Evolutionary conservation across 2,888 invertebrate species (phyloP), one percentile per base, ranked within the genome.

Genomic region (Bembecia ichneumoniformis): DNA sequence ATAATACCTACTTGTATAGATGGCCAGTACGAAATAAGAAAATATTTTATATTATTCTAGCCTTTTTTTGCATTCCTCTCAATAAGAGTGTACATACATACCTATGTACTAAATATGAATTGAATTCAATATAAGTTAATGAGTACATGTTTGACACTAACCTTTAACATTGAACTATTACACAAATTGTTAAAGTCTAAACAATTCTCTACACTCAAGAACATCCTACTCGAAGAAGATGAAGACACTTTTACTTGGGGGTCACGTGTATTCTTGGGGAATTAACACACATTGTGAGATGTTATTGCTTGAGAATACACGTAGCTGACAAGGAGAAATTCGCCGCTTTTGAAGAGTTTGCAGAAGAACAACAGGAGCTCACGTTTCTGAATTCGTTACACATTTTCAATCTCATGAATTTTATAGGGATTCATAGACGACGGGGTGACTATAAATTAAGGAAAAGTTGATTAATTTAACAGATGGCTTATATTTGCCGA

Each of bases 251-350:
- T 66, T 64, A 91, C 92, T 92, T 91, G 93, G 91, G 93, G 95
- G 94, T 94, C 94, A 96, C 96, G 96, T 92, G 96, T 96, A 96
- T 96, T 95, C 96, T 96, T 96, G 94, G 96, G 96, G 94, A 95
- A 96, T 95, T 96, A 96, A 95, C 96, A 96, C 95, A 94, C 91
- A 91, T 90, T 91, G 86, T 81, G 91, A 92, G 94, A 91, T 96
- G 96, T 97, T 97, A 97, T 97, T 97, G 97, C 97, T 97, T 97
- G 96, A 96, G 96, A 97, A 97, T 97, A 97, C 96, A 96, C 96
- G 96, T 97, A 96, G 95, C 94, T 95, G 92, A 93, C 92, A 91
- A 92, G 93, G 89, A 72, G 67, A 71, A 67, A 72, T 49, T 68
- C 87, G 65, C 69, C 87, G 56, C 14, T 46, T 16, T 44, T 35